Conservation (phyloP, 2,797 vertebrate genomes). For the Steatocranus sp. region DNA sequence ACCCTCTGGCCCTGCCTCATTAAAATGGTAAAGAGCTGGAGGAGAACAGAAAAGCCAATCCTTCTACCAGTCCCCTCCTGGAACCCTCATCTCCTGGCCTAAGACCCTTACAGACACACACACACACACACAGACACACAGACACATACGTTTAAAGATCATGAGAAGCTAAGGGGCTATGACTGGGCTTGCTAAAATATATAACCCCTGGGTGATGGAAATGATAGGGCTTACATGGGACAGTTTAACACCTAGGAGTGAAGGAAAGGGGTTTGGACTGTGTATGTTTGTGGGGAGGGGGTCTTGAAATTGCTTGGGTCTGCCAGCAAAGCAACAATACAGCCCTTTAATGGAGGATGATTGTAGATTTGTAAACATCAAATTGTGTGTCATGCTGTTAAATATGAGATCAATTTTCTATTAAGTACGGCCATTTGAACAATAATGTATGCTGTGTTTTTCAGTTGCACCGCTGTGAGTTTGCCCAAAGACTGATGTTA, state of each 20-base stretch:
- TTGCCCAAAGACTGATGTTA: constrained; percentile 46
- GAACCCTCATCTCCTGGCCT: constrained; percentile 50
- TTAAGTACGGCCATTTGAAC: background rate
- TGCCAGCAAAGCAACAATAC: background rate
- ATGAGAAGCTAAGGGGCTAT: constrained; percentile 6
- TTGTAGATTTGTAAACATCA: background rate
- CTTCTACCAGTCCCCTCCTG: constrained; percentile 38
- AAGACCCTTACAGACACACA: constrained; percentile 24
- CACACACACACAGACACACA: constrained; percentile 1
- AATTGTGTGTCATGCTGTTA: background rate
- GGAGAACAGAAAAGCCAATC: constrained; percentile 63
- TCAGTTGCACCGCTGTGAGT: constrained; percentile 30
- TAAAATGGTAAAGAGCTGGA: constrained; percentile 74
- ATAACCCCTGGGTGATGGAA: constrained; percentile 41
- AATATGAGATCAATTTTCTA: background rate
- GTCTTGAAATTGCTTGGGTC: constrained; percentile 16
- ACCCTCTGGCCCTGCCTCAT: constrained; percentile 59
- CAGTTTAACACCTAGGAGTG: constrained; percentile 9
- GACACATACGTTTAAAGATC: constrained; percentile 15
- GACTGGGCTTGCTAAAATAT: constrained; percentile 39
- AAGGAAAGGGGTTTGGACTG: constrained; percentile 3
- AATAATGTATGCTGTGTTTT: background rate
- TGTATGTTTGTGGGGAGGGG: background rate
- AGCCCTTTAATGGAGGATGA: background rate
- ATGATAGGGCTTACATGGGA: constrained; percentile 48